Percentiles rank a stretch among this genome's conserved stretches.
phyloP scores from a whole-genome alignment of 2,113 vertebrate species.

The Rhodinocichla rosea region DNA sequence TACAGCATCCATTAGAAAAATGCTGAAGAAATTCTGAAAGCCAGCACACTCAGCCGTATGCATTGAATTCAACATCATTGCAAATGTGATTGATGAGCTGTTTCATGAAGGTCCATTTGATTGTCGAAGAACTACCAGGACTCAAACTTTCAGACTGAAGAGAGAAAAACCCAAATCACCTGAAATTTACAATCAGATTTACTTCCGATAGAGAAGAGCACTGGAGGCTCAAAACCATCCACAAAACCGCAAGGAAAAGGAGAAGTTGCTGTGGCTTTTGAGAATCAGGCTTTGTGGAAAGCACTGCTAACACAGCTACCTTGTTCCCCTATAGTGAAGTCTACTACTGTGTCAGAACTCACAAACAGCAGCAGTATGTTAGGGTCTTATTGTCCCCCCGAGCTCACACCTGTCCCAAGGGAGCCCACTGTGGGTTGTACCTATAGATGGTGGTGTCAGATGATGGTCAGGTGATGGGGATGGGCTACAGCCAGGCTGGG shows the following conservation, averaged over 20 bases:
- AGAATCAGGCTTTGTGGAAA: neutral
- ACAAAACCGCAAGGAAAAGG: neutral
- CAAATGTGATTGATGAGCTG: neutral
- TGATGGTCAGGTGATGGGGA: neutral
- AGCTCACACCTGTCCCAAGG: neutral
- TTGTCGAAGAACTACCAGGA: fast-evolving
- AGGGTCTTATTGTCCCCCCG: neutral
- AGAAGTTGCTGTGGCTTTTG: constrained; percentile 17
- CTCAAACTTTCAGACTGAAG: neutral
- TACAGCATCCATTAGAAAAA: neutral
- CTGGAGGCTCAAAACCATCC: neutral
- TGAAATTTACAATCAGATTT: neutral
- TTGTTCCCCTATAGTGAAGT: neutral
- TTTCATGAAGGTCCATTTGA: neutral
- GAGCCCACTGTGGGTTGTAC: fast-evolving
- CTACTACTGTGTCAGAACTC: neutral
- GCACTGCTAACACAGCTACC: neutral
- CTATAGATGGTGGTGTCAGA: neutral
- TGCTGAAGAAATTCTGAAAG: neutral
- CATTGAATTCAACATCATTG: neutral
- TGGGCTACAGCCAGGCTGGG: neutral
- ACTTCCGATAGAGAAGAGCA: neutral
- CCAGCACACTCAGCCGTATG: no score
- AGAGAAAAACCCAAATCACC: neutral
- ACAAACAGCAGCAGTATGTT: neutral